Conservation (phyloP, 2,888 invertebrate species). For the Schrankia costaestrigalis region DNA sequence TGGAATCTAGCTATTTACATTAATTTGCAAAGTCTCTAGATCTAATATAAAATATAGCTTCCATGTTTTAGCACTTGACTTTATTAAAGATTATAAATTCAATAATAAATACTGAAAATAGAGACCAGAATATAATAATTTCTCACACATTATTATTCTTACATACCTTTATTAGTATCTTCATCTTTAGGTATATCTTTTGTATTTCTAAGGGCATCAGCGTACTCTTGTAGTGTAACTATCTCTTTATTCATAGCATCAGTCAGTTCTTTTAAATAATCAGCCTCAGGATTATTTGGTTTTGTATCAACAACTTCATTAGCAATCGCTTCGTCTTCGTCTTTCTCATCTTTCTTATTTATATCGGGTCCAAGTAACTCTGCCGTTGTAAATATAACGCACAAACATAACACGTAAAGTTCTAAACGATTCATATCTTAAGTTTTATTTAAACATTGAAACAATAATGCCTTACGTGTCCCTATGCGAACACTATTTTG, state of each 20-base stretch:
- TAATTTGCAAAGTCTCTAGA: too few species aligned
- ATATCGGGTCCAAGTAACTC: slow-evolving; percentile 62
- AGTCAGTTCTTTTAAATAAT: slow-evolving; percentile 53
- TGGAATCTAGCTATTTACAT: too few species aligned
- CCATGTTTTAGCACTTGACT: too few species aligned
- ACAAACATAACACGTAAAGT: slow-evolving; percentile 49
- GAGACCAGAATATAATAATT: neutral
- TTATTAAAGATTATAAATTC: too few species aligned
- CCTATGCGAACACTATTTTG: slow-evolving; percentile 26
- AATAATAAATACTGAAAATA: neutral
- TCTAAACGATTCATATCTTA: slow-evolving; percentile 51
- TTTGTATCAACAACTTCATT: slow-evolving; percentile 32
- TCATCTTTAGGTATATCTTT: slow-evolving; percentile 45
- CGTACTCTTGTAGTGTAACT: slow-evolving; percentile 53
- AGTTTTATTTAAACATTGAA: slow-evolving; percentile 32
- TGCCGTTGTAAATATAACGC: slow-evolving; percentile 47
- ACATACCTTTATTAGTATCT: slow-evolving; percentile 39
- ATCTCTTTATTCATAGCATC: slow-evolving; percentile 59
- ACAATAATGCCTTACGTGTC: slow-evolving; percentile 64
- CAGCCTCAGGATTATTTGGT: slow-evolving; percentile 35
- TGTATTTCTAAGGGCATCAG: slow-evolving; percentile 52
- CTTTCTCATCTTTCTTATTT: slow-evolving; percentile 43
- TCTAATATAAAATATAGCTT: too few species aligned
- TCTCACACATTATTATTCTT: neutral
- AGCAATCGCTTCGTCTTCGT: slow-evolving; percentile 47